Evolutionary conservation across 1,140 invertebrate genomes (phyloP), one percentile per base, ranked within the genome.

Genomic region (Drosophila novamexicana): DNA sequence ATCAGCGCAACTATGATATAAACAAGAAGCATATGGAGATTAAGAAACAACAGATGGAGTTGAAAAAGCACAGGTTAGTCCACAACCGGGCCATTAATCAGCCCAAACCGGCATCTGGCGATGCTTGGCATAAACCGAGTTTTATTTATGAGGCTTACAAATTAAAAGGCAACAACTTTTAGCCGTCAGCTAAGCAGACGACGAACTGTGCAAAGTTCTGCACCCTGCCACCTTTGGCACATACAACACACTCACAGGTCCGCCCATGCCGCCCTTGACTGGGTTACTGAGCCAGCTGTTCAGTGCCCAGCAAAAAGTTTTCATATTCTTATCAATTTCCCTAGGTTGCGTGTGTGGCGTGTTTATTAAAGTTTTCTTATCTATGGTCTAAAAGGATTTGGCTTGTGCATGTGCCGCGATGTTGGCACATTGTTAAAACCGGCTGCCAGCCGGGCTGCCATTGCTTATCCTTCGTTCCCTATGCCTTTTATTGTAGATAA

Each of bases 361-460:
- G 83, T 86, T 86, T 86, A 86, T 86, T 86, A 86, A 86, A 86
- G 83, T 86, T 86, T 83, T 54, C 83, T 86, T 86, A 86, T 86
- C 83, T 86, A 77, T 71, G 84, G 69, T 79, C 76, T 83, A 74
- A 86, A 88, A 86, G 83, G 83, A 86, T 86, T 88, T 86, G 29
- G 67, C 83, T 57, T 34, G 37, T 54, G 72, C 66, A 62, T 75
- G 85, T 54, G 67, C 83, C 75, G 79, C 61, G 61, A 65, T 86
- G 84, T 86, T 86, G 79, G 58, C 83, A 86, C 83, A 86, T 88
- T 88, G 83, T 89, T 83, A 66, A 68, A 67, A 50, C 53, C 62
- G 49, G 58, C 40, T 70, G 71, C 29, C 68, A 72, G 75, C 47
- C 71, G 44, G 69, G 29, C 44, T 64, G 69, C 53, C 45, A 9